Evolutionary conservation across 2,797 vertebrate species (phyloP).

Genomic region (Vipera latastei): DNA sequence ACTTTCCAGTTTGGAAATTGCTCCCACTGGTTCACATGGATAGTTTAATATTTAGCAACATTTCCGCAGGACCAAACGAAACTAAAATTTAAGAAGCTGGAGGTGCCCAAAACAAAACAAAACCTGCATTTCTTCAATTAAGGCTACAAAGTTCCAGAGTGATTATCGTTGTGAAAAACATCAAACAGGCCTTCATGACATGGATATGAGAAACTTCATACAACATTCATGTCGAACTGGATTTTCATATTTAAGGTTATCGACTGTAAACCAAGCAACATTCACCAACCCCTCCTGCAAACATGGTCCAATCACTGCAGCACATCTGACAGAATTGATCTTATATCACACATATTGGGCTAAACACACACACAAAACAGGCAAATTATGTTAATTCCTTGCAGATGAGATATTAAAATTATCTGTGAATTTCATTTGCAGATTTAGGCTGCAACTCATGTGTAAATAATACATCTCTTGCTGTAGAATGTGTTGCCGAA

Average conservation of each 20-base stretch:
- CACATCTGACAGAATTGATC: not conserved
- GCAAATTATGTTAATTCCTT: not conserved
- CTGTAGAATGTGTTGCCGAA: not conserved
- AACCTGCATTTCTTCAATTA: not conserved
- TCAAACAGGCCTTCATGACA: not conserved
- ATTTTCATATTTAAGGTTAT: not conserved
- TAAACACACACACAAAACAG: not conserved
- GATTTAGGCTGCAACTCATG: not conserved
- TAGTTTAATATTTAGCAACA: not conserved
- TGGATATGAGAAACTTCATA: not conserved
- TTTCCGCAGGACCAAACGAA: not conserved
- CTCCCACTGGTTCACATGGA: not conserved
- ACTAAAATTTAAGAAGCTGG: not conserved
- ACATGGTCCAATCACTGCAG: not conserved
- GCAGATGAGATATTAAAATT: not conserved
- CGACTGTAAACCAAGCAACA: not conserved
- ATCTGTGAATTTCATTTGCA: not conserved
- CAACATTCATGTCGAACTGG: not conserved
- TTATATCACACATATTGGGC: not conserved
- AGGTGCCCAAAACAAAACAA: not conserved
- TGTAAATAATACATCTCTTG: not conserved
- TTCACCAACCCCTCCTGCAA: not conserved
- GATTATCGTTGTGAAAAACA: not conserved
- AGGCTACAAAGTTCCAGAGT: not conserved
- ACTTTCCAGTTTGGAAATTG: not conserved